A percentile compares a stretch with the other conserved stretches of the same genome.
Conservation (phyloP, 2,113 vertebrate genomes). For the Nothoprocta perdicaria region DNA sequence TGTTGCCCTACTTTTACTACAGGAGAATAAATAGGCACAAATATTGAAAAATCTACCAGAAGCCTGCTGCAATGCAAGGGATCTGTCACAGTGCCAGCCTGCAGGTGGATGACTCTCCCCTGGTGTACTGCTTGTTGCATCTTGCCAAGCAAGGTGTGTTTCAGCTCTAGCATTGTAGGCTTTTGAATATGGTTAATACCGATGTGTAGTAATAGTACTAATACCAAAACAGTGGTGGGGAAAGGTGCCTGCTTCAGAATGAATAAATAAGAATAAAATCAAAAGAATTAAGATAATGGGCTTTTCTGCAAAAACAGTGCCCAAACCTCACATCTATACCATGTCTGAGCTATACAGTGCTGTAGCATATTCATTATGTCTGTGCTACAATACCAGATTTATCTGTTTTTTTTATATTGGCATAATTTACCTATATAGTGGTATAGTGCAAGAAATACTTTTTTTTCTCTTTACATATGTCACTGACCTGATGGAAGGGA, state of each 20-base stretch:
- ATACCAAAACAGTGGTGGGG: not conserved
- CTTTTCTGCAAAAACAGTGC: not conserved
- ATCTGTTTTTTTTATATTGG: not conserved
- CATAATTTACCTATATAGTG: no score
- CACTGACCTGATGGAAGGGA: conserved; percentile 81
- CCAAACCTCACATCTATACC: not conserved
- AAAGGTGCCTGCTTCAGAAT: not conserved
- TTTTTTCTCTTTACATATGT: not conserved
- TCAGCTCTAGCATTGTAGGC: conserved; percentile 25
- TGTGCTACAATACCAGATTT: not conserved
- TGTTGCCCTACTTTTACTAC: not conserved
- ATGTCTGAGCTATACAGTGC: not conserved
- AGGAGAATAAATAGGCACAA: not conserved
- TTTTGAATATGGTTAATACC: conserved; percentile 13
- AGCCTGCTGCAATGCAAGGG: conserved; percentile 64
- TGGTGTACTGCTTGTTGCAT: conserved; percentile 67
- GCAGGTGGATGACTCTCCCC: conserved; percentile 78
- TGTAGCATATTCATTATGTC: not conserved
- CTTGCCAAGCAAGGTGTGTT: conserved; percentile 70
- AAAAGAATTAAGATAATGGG: not conserved
- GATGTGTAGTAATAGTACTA: not conserved
- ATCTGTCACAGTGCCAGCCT: conserved; percentile 74
- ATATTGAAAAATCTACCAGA: conserved; percentile 34
- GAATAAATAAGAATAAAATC: not conserved
- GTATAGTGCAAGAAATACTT: not conserved